phyloP scores from a whole-genome alignment of 2,113 vertebrate genomes.

The Bombycilla garrulus region DNA sequence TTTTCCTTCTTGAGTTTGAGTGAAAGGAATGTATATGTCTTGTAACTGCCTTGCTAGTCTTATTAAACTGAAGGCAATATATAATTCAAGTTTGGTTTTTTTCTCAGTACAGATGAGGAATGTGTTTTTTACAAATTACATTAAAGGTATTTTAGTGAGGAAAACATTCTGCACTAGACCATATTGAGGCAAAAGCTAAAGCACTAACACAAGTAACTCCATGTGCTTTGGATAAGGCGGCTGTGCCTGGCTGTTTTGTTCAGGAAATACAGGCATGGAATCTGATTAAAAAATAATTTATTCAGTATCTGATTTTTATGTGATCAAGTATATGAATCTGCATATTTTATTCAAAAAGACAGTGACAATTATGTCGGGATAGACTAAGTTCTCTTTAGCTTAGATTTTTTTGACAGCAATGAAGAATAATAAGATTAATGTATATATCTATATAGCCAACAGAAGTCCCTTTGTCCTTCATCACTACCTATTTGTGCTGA shows the following conservation, averaged over 20 bases:
- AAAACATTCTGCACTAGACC: neutral
- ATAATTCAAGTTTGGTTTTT: neutral
- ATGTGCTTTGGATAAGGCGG: neutral
- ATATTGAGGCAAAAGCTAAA: neutral
- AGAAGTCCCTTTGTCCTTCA: slow-evolving; percentile 28
- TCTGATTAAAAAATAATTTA: slow-evolving; percentile 11
- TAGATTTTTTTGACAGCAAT: slow-evolving; percentile 10
- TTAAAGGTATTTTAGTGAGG: neutral
- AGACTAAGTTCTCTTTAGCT: neutral
- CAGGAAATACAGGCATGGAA: neutral
- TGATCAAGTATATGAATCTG: neutral
- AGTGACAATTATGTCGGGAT: neutral
- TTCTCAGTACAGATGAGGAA: neutral
- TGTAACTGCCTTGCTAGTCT: neutral
- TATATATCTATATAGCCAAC: neutral
- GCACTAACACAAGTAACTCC: neutral
- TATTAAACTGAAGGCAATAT: neutral
- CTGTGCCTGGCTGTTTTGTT: neutral
- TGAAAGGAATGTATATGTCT: neutral
- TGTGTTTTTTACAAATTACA: neutral
- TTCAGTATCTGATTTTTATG: slow-evolving; percentile 5
- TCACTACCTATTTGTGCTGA: neutral
- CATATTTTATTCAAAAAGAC: slow-evolving; percentile 21
- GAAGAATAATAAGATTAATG: slow-evolving; percentile 46
- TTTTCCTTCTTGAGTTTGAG: neutral